Evolutionary conservation across 2,797 vertebrate genomes (phyloP).

Genomic region (Sebastes diploproa): DNA sequence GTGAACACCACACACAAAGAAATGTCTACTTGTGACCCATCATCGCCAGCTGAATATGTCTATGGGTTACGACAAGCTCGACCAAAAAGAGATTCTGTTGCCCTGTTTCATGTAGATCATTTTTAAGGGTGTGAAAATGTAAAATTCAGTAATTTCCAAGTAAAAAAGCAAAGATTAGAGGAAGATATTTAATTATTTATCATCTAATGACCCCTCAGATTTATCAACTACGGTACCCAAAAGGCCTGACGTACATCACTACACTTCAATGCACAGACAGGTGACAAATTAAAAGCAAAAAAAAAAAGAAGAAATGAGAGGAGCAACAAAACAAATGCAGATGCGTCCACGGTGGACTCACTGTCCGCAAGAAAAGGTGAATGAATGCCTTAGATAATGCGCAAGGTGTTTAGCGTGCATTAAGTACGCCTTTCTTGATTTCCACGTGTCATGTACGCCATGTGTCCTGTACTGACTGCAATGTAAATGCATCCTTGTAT

Average conservation of each 20-base stretch:
- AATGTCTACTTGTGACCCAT: not conserved
- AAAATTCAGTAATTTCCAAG: not conserved
- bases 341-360: not conserved
- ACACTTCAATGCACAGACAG: too few species aligned
- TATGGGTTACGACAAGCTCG: not conserved
- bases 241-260: not conserved
- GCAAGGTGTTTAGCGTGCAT: too few species aligned
- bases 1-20: not conserved
- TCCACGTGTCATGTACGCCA: too few species aligned
- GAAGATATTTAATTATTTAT: not conserved
- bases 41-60: not conserved
- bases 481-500: too few species aligned
- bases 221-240: not conserved
- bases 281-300: too few species aligned
- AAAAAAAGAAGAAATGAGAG: not conserved
- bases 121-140: not conserved
- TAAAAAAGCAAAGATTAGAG: not conserved
- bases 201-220: not conserved
- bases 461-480: too few species aligned
- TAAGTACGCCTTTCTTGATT: too few species aligned
- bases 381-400: too few species aligned
- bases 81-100: not conserved
- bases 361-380: too few species aligned
- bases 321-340: not conserved
- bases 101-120: not conserved